A percentile compares a stretch with the other conserved stretches of the same genome.
Conservation (phyloP, 2,888 invertebrate species). For the Eurois occulta region DNA sequence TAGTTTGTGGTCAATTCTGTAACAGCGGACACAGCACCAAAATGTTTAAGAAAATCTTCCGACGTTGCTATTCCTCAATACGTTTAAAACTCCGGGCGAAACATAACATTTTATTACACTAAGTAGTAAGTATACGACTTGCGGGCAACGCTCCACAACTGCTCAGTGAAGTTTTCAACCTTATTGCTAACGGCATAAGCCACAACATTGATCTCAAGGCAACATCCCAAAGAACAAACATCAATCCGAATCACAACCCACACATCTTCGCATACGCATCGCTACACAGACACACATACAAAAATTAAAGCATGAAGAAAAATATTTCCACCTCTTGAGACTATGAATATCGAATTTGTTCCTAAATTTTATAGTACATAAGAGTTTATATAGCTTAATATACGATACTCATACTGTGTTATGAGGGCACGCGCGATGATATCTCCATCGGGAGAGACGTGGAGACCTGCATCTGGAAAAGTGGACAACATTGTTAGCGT, state of each 20-base stretch:
- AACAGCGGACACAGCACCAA: not conserved
- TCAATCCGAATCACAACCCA: constrained; percentile 65
- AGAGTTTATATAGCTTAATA: constrained; percentile 82
- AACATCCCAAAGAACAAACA: constrained; percentile 48
- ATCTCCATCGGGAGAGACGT: constrained; percentile 81
- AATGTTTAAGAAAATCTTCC: not conserved
- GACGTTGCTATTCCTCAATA: too few species aligned
- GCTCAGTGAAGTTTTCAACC: not conserved
- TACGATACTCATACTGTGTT: constrained; percentile 81
- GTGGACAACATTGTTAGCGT: not conserved
- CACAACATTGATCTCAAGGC: constrained; percentile 48
- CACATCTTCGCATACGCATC: constrained; percentile 61
- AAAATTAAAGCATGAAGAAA: constrained; percentile 89
- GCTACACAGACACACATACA: constrained; percentile 73
- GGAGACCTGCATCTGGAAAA: constrained; percentile 78
- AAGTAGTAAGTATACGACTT: too few species aligned
- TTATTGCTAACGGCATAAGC: not conserved
- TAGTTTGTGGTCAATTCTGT: not conserved
- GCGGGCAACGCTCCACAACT: not conserved
- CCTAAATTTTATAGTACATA: constrained; percentile 84
- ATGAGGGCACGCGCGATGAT: constrained; percentile 85
- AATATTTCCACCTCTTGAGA: constrained; percentile 83
- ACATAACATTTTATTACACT: too few species aligned
- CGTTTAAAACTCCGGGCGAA: not conserved
- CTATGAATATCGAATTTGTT: constrained; percentile 88